Base-by-base conservation (phyloP, 1,140 invertebrate genomes). In the Drosophila pseudoobscura region DNA sequence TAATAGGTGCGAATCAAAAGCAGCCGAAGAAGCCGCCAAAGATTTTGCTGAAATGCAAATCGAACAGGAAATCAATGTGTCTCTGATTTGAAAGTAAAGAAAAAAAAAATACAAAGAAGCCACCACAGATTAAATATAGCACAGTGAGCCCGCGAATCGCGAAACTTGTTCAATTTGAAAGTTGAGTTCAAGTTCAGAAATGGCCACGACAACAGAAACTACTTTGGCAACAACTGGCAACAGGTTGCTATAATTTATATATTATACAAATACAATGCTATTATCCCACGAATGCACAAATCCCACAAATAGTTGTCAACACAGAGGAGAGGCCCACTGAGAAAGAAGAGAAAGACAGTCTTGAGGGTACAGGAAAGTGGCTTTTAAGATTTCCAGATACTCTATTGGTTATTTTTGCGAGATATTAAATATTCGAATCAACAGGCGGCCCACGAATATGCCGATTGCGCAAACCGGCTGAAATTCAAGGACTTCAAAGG, bases 131-230 rank as follows among this genome's bases (percentile, higher is more conserved):
- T 64, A 53, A 57, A 57, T 56, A 57, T 51, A 57, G 68, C 60
- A 74, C 53, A 74, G 58, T 47, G 22, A 65, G 69, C 6, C 15
- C n/a, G 26, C 31, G 20, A 50, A 73, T 73, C 69, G 55, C 57
- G 61, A 80, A 87, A 84, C 80, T 80, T 63, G 82, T 77, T 87
- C 69, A 68, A 68, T 59, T 62, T 50, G 61, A 75, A 72, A 75
- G 64, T 62, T 52, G 61, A 78, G 55, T 78, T 82, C 65, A 77
- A 75, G 58, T 78, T 78, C 77, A 75, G 47, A 60, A 78, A 74
- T 35, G 63, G 50, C 57, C 76, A 47, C 43, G 35, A 44, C 47
- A 55, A 46, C 41, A 66, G 45, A 47, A 78, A 52, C 52, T 55
- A 35, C 35, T 43, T 49, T 8, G 43, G 41, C 49, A 52, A 35